Percentiles rank a stretch among this genome's conserved stretches.
Evolutionary conservation across 2,113 vertebrate genomes (phyloP).

Genomic region (Brienomyrus brachyistius): DNA sequence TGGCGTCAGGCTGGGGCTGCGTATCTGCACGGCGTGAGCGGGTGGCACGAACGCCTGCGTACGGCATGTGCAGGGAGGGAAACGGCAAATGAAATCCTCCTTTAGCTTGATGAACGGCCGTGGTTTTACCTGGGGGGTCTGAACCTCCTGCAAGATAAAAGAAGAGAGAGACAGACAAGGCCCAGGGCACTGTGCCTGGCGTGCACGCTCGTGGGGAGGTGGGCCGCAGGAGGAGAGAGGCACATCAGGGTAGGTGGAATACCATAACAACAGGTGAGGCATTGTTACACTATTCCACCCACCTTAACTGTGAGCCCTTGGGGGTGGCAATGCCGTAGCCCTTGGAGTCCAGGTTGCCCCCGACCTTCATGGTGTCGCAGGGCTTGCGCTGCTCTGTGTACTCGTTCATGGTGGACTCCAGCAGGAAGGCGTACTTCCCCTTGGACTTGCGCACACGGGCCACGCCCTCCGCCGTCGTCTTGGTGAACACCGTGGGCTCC

Average conservation of each 20-base stretch:
- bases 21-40: conserved; percentile 34
- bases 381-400: conserved; percentile 99
- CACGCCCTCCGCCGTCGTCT: conserved; percentile 93
- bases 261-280: conserved; percentile 93
- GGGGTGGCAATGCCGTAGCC: conserved; percentile 97
- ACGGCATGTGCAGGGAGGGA: not conserved
- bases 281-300: conserved; percentile 99
- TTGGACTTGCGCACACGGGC: conserved; percentile 96
- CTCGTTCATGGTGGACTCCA: conserved; percentile 99
- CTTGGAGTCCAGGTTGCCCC: conserved; percentile 99
- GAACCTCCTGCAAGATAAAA: conserved; percentile 50
- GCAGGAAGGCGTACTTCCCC: conserved; percentile 97
- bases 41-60: not conserved
- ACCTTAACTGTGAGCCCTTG: conserved; percentile 99
- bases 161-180: conserved; percentile 61
- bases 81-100: not conserved
- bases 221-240: conserved; percentile 54
- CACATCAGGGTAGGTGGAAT: conserved; percentile 99
- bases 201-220: conserved; percentile 6
- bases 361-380: conserved; percentile 99
- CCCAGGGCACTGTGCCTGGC: conserved; percentile 62
- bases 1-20: conserved; percentile 26
- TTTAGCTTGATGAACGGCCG: conserved; percentile 19
- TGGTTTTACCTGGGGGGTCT: conserved; percentile 58
- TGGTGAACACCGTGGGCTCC: conserved; percentile 94